Percentiles rank a stretch among this genome's conserved stretches.
Evolutionary conservation across 2,113 vertebrate genomes (phyloP).

Genomic region (Neolamprologus variostigma): DNA sequence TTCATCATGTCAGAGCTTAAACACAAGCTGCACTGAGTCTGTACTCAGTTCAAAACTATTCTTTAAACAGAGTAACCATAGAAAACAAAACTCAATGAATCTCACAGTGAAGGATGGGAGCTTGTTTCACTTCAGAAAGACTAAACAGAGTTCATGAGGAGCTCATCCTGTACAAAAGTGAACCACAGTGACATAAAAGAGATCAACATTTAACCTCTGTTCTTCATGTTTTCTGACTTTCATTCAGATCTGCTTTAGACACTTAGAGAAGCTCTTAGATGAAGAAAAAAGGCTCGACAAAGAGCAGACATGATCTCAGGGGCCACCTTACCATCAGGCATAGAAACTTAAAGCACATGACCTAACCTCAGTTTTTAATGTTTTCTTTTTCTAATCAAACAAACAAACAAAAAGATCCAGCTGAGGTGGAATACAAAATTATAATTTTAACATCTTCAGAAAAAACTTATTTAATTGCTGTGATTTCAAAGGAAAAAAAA

Average conservation of each 20-base stretch:
- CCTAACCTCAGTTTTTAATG: not conserved
- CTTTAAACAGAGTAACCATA: not conserved
- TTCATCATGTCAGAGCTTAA: not conserved
- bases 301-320: not conserved
- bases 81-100: not conserved
- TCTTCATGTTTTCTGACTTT: not conserved
- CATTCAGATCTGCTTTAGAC: not conserved
- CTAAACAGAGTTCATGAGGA: not conserved
- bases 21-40: not conserved
- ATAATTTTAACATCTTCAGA: not conserved
- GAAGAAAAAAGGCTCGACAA: not conserved
- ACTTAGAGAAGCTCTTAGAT: not conserved
- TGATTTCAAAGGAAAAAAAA: not conserved
- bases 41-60: not conserved
- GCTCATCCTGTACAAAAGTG: not conserved
- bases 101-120: not conserved
- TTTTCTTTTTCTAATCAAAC: not conserved
- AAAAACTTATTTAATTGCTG: not conserved
- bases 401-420: not conserved
- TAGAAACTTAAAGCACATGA: not conserved
- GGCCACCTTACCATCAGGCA: accelerated
- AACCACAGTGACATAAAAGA: not conserved
- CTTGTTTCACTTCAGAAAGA: not conserved
- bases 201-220: not conserved
- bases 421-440: not conserved